Evolutionary conservation across 2,113 vertebrate genomes (phyloP).

Genomic region (cattle (Bos taurus)): ARS-UCD2.0 NC_037329.1:121712501-121713000

Average conservation of each 20-base stretch:
- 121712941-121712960: no score
- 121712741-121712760: fast-evolving
- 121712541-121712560: neutral
- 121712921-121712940: no score
- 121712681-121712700: neutral
- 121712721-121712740: neutral
- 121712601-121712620: neutral
- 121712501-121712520: fast-evolving
- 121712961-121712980: neutral
- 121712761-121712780: neutral
- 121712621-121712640: neutral
- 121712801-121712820: neutral
- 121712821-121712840: neutral
- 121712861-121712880: neutral
- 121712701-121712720: no score
- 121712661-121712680: neutral
- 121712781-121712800: neutral
- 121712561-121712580: neutral
- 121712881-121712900: neutral
- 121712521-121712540: fast-evolving
- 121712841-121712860: neutral
- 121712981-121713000: no score
- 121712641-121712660: neutral
- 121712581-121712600: neutral
- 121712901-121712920: no score